Base-by-base conservation (phyloP, 1,140 invertebrate genomes). In the Bombus polaris region DNA sequence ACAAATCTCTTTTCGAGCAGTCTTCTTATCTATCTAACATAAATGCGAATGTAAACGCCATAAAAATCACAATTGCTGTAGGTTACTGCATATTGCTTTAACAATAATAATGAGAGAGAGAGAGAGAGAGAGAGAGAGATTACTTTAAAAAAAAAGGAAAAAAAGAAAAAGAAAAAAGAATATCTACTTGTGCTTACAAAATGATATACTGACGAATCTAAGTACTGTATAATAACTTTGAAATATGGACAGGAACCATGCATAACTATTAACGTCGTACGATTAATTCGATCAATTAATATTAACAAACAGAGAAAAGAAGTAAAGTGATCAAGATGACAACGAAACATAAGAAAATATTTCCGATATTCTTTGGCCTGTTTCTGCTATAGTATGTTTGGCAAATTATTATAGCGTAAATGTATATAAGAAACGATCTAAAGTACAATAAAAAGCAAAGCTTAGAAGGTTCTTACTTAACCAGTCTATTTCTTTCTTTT, bases 41-140 rank as follows among this genome's bases (percentile, higher is more conserved):
- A 84, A 84, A 84, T 84, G 83, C 83, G 76, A 79, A 76, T 35
- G 35, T 84, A 84, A 84, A 84, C 76, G 83, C 66, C 47, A 83
- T 68, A 22, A 53, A 83, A 35, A 42, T 68, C n/a, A 35, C 25
- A 72, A 78, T 44, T 78, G 66, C 53, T 47, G 57, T 75, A 35
- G 35, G 79, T 47, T 79, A 62, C 4, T 59, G 25, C 22, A 22
- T 59, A 72, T 59, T 59, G n/a, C 25, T 28, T 35, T 47, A 57
- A 72, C 28, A 47, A 53, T 28, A 28, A 32, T 18, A 66, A 32
- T 8, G 15, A 25, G 25, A 66, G 15, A 57, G 18, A 65, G 62
- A 32, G 35, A 66, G 15, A 15, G 5, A 66, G n/a, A 18, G 25
- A 66, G 15, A 59, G n/a, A 65, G 42, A n/a, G 5, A 53, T 12